Evolutionary conservation across 1,140 invertebrate genomes (phyloP).

Genomic region (Bombus impatiens): DNA sequence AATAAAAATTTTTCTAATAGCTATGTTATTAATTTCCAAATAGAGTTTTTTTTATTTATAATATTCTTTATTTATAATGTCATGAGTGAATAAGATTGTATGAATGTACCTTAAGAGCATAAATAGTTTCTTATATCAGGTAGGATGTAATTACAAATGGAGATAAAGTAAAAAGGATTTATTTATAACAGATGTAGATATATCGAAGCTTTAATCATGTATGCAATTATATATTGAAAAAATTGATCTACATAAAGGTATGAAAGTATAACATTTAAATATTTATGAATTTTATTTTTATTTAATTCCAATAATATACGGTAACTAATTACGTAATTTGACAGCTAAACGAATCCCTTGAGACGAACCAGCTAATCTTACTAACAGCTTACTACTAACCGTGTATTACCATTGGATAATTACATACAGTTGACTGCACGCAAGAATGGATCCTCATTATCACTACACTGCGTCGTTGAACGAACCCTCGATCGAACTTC

Average conservation of each 20-base stretch:
- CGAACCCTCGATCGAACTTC: slow-evolving; percentile 2
- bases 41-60: not conserved
- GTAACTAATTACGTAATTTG: slow-evolving; percentile 65
- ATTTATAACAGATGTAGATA: no score
- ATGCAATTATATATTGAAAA: no score
- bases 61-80: not conserved
- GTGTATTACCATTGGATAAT: slow-evolving; percentile 69
- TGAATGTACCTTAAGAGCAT: no score
- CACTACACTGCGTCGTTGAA: slow-evolving; percentile 41
- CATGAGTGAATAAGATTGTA: no score
- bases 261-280: not conserved
- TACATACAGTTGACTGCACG: slow-evolving; percentile 64
- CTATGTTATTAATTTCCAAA: no score
- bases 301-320: not conserved
- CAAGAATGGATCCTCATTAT: slow-evolving; percentile 66
- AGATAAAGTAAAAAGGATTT: no score
- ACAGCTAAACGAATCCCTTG: slow-evolving; percentile 18
- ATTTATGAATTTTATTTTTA: not conserved
- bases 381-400: slow-evolving; percentile 44
- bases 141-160: no score
- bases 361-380: not conserved
- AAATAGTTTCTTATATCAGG: no score
- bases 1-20: slow-evolving; percentile 10
- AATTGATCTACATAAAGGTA: no score
- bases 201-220: no score